A percentile compares a stretch with the other conserved stretches of the same genome.
phyloP scores from a whole-genome alignment of 2,888 invertebrate genomes.

The Brachypterus glaber region DNA sequence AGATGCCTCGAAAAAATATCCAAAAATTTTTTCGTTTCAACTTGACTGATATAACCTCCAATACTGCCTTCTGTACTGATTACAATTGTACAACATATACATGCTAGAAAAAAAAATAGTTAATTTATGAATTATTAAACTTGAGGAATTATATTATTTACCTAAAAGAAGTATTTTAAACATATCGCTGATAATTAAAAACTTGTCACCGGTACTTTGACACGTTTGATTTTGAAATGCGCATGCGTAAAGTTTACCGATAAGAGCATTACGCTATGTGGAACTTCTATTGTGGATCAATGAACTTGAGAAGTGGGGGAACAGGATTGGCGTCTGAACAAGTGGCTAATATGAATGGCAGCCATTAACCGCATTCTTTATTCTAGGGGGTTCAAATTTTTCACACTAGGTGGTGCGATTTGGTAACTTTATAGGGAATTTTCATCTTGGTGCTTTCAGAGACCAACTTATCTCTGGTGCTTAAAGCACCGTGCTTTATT shows the following conservation, averaged over 20 bases:
- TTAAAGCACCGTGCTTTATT: no score
- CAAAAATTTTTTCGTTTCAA: conserved; percentile 31
- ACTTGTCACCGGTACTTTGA: conserved; percentile 26
- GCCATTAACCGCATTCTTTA: no score
- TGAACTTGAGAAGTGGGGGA: no score
- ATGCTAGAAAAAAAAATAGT: neutral
- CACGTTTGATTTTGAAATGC: conserved; percentile 18
- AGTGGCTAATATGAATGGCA: no score
- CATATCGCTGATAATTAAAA: conserved; percentile 17
- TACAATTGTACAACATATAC: neutral
- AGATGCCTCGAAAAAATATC: conserved; percentile 30
- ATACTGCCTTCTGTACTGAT: conserved; percentile 31
- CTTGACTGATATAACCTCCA: conserved; percentile 34
- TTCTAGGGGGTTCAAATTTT: no score
- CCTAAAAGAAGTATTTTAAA: conserved; percentile 18
- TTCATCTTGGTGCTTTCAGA: no score
- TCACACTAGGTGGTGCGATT: no score
- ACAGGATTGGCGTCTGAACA: no score
- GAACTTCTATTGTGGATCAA: no score
- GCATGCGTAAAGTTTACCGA: conserved; percentile 1
- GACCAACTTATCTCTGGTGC: no score
- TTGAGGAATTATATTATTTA: conserved; percentile 12
- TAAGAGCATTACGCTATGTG: no score
- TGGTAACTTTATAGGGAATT: no score
- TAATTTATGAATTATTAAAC: conserved; percentile 1